phyloP scores from a whole-genome alignment of 2,888 invertebrate genomes.

The Eilema caniola region DNA sequence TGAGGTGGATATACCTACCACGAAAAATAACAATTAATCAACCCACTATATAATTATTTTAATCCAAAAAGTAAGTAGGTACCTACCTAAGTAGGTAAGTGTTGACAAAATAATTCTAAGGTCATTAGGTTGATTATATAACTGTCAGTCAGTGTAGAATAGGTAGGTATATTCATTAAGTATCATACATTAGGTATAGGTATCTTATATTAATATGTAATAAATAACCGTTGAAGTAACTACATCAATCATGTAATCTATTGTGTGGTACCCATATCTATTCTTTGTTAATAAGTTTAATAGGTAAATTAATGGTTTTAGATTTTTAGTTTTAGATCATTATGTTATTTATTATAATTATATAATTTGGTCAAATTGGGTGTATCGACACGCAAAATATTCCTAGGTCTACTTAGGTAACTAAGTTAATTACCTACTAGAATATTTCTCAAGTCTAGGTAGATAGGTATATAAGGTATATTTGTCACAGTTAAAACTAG shows the following conservation, averaged over 20 bases:
- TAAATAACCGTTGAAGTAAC: not conserved
- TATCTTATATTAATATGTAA: not conserved
- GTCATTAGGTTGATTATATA: not conserved
- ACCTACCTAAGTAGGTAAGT: not conserved
- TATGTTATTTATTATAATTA: too few species aligned
- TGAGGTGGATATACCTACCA: not conserved
- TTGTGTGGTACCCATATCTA: not conserved
- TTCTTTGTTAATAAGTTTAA: not conserved
- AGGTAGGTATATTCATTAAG: not conserved
- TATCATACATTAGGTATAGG: too few species aligned
- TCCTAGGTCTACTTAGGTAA: not conserved
- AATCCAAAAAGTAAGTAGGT: too few species aligned
- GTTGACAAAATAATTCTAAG: not conserved
- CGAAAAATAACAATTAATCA: not conserved
- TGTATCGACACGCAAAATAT: not conserved
- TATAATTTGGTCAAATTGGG: not conserved
- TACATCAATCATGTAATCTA: not conserved
- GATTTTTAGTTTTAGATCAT: not conserved
- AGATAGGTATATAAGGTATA: too few species aligned
- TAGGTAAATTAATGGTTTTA: not conserved
- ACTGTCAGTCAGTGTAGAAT: not conserved
- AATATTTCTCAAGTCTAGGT: too few species aligned
- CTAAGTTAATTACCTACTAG: too few species aligned
- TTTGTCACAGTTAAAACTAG: too few species aligned
- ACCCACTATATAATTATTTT: too few species aligned